Base-by-base conservation (phyloP, 2,888 invertebrate species). In the Xiphydria camelus region DNA sequence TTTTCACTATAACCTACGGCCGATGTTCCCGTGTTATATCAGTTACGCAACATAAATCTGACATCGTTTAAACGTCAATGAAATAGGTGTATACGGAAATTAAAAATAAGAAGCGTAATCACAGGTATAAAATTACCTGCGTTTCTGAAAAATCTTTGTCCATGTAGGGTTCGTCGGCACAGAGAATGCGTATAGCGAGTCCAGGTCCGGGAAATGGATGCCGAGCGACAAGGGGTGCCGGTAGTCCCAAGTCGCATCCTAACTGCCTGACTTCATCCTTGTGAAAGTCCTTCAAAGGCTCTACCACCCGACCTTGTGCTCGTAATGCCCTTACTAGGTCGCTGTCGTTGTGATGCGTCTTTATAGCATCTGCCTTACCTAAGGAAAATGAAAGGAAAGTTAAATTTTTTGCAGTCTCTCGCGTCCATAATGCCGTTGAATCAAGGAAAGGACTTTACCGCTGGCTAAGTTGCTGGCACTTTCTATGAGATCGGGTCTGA, bases 171-270 rank as follows among this genome's bases (percentile, higher is more conserved):
- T 97, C 94, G 51, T 94, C 92, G 47, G 95, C 94, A 78, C 99
- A 99, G 23, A 99, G 80, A 49, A 98, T 89, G 53, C 99, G 83
- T 69, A 99, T 97, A 29, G 99, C 97, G 51, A 99, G 81, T 9
- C 99, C 99, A 10, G 99, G 99, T 2, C 99, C 96, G 12, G 99
- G 99, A 79, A 98, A 99, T 32, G 99, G 99, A 77, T 99, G 99
- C 56, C 98, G 82, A 78, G 92, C 87, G 47, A 99, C 92, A 59
- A 99, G 79, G 58, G 89, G 85, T 26, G 83, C 75, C 6, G 96
- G 91, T 52, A 99, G 81, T 0, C 95, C 95, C 45, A 99, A 81
- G 77, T 94, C 94, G 66, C 85, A 79, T 39, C 99, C 99, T 53
- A 99, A 78, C 45, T 84, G 83, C 46, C 98, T 83, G 43, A 89